phyloP scores from a whole-genome alignment of 2,113 vertebrate species.

The Hemichromis elongatus region DNA sequence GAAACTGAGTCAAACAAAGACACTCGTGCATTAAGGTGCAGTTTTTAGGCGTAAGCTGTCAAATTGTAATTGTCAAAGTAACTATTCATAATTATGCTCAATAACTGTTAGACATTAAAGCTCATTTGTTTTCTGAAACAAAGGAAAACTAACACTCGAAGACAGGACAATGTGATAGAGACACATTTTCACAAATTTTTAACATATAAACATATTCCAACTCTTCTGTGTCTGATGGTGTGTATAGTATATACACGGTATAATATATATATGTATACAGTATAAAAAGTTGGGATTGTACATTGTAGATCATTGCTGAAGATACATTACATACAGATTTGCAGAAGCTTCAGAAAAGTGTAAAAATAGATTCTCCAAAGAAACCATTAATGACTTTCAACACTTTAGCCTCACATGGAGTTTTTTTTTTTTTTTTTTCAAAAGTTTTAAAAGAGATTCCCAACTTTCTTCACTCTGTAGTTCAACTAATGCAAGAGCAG shows the following conservation, averaged over 20 bases:
- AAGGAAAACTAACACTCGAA: not conserved
- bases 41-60: not conserved
- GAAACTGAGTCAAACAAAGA: not conserved
- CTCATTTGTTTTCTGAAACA: not conserved
- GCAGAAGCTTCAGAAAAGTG: not conserved
- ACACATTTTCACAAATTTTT: not conserved
- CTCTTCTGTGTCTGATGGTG: too few species aligned
- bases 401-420: not conserved
- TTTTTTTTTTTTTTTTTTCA: too few species aligned
- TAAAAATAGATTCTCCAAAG: not conserved
- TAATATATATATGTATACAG: too few species aligned
- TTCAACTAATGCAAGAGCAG: not conserved
- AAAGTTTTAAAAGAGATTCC: not conserved
- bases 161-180: not conserved
- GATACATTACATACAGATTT: not conserved
- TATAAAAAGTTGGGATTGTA: too few species aligned
- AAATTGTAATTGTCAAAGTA: fast-evolving
- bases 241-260: too few species aligned
- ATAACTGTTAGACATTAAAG: not conserved
- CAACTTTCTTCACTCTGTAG: not conserved
- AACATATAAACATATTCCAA: not conserved
- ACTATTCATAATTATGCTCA: not conserved
- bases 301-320: not conserved
- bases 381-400: not conserved
- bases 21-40: not conserved